These are phyloP conservation scores for Acanthopagrus latus DNA, from an alignment of 2,797 vertebrate genomes.

Conservation along the genomic window DNA sequence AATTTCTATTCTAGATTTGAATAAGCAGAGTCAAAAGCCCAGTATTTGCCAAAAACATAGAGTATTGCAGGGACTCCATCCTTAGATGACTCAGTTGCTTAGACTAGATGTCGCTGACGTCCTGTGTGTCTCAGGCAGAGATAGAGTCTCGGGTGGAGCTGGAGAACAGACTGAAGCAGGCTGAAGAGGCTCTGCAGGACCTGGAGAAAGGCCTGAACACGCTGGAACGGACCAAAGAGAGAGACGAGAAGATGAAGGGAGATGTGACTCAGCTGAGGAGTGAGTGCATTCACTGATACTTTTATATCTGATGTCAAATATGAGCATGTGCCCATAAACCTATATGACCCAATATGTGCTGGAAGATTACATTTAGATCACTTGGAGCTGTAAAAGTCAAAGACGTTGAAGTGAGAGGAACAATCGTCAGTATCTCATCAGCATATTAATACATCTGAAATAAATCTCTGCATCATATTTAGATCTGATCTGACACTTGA, in stretches of 20 bases:
- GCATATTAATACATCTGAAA: not conserved
- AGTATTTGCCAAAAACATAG: not conserved
- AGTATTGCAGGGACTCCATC: not conserved
- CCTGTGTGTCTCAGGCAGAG: conserved; percentile 85
- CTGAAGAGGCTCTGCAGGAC: conserved; percentile 91
- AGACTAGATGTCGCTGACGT: too few relatives aligned
- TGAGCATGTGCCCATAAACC: not conserved
- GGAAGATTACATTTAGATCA: not conserved
- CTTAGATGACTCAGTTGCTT: not conserved
- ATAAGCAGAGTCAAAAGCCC: not conserved
- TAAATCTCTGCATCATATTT: not conserved
- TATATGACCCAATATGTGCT: not conserved
- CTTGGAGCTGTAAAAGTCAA: not conserved
- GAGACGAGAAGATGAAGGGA: conserved; percentile 95
- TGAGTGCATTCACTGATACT: conserved; percentile 75
- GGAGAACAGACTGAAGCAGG: conserved; percentile 91
- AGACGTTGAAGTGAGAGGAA: not conserved
- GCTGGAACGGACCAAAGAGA: conserved; percentile 90
- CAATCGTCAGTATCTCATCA: not conserved
- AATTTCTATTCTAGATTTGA: too few relatives aligned
- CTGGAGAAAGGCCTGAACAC: conserved; percentile 93
- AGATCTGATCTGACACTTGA: not conserved
- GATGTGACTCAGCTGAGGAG: conserved; percentile 94
- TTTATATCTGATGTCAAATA: not conserved
- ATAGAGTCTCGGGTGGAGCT: conserved; percentile 93